Evolutionary conservation across 2,797 vertebrate genomes (phyloP), one percentile per base, ranked within the genome.

Genomic region (Tarsius wallacei): DNA sequence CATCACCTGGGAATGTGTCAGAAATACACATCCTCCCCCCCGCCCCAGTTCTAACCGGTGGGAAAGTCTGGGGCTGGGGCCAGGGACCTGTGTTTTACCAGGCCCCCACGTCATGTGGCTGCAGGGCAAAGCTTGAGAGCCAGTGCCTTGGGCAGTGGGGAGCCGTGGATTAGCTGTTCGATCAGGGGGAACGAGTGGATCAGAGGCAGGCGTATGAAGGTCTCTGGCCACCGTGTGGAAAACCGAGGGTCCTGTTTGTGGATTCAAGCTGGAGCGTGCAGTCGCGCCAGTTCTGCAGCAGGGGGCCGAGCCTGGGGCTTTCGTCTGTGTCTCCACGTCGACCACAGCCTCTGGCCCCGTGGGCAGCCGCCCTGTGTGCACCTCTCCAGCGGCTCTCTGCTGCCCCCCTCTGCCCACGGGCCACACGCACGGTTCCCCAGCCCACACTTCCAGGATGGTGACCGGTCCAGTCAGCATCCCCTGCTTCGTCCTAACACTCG

Each of bases 391-490:
- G 76, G 87, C 90, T 95, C 95, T 97, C 87, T 97, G 97, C 95
- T 98, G 96, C 96, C 89, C 87, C 80, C 93, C 16, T 94, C 95
- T 92, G 95, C 82, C 55, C 85, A 88, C 16, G 64, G 59, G 11
- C 47, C 49, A 73, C 59, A 93, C 10, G 36, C 61, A 55, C 49
- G 33, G 73, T 64, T 80, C 24, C 26, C 64, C 68, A 19, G 22
- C 5, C n/a, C 1, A 9, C 6, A 10, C 12, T 68, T 55, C 8
- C 36, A 13, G 83, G n/a, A 33, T 8, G 49, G 47, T 49, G 13
- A 81, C 49, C 3, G 31, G n/a, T 31, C n/a, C 6, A 49, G 57
- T 93, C 19, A 80, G 22, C 47, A 66, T 55, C 16, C 4, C 7
- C 28, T 42, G 42, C 42, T 7, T 16, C 61, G 13, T 61, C 8